phyloP scores from a whole-genome alignment of 2,888 invertebrate genomes.

The Heteropelma amictum region DNA sequence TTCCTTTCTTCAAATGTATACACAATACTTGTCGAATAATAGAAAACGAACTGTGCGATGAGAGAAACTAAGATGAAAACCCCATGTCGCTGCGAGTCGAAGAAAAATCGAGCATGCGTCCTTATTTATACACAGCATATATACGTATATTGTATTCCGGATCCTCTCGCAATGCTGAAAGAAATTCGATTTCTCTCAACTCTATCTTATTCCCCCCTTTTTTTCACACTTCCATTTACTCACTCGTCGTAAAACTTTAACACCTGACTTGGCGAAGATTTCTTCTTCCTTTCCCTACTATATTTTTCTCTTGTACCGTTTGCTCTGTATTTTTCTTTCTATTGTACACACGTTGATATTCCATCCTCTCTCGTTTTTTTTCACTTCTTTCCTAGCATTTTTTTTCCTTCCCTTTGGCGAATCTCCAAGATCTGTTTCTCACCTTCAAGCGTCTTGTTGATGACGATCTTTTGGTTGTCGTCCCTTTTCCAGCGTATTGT shows the following conservation, averaged over 20 bases:
- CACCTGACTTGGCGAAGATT: constrained; percentile 57
- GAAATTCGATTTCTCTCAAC: constrained; percentile 50
- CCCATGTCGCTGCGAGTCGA: constrained; percentile 33
- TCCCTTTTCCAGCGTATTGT: constrained; percentile 95
- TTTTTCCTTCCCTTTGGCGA: not conserved
- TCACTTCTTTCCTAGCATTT: not conserved
- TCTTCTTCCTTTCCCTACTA: constrained; percentile 16
- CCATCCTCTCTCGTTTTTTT: not conserved
- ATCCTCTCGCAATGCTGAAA: constrained; percentile 2
- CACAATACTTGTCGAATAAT: constrained; percentile 21
- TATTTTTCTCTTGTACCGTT: constrained; percentile 3
- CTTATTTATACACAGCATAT: no score
- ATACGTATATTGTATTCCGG: not conserved
- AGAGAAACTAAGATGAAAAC: constrained; percentile 26
- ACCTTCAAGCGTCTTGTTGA: constrained; percentile 91
- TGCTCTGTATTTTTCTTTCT: constrained; percentile 36
- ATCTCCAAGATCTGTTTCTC: not conserved
- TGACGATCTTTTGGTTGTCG: constrained; percentile 91
- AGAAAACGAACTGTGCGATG: constrained; percentile 9
- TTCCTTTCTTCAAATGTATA: not conserved
- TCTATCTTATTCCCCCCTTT: constrained; percentile 23
- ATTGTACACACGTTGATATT: constrained; percentile 9
- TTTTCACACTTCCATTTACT: constrained; percentile 47
- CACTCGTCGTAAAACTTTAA: constrained; percentile 55
- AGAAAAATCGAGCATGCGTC: constrained; percentile 41